These are phyloP conservation scores for Panulirus ornatus DNA, from an alignment of 1,140 invertebrate species.

Conservation along the genomic window DNA sequence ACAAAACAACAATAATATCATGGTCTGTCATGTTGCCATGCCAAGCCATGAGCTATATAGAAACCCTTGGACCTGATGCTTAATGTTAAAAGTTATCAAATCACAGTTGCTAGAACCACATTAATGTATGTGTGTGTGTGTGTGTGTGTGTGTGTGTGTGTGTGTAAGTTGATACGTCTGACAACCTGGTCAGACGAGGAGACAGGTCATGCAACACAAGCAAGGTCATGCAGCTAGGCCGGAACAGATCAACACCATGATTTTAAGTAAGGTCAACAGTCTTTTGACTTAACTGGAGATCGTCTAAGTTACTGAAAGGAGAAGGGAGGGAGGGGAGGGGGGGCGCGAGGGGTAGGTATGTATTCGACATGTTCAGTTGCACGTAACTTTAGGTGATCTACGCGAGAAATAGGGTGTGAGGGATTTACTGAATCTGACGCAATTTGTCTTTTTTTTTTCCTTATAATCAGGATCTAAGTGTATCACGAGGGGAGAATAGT, in stretches of 20 bases:
- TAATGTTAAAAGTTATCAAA: conserved; percentile 20
- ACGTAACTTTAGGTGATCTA: too few species aligned
- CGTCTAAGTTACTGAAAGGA: background rate
- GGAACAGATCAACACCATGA: conserved; percentile 1
- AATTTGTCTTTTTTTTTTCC: background rate
- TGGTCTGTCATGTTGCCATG: background rate
- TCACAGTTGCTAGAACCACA: conserved; percentile 41
- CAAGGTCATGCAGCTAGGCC: conserved; percentile 25
- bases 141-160: too few species aligned
- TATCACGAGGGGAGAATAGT: background rate
- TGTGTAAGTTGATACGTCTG: too few species aligned
- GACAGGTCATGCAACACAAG: conserved; percentile 37
- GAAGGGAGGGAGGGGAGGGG: background rate
- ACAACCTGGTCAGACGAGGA: conserved; percentile 3
- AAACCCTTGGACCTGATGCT: background rate
- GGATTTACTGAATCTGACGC: background rate
- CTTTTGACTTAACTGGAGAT: background rate
- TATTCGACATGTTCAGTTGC: too few species aligned
- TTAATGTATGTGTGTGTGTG: conserved; percentile 4
- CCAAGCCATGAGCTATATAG: background rate
- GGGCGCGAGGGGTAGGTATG: too few species aligned
- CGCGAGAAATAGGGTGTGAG: too few species aligned
- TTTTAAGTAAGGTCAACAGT: conserved; percentile 1
- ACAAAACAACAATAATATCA: conserved; percentile 1
- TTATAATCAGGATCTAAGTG: background rate